A percentile compares a stretch with the other conserved stretches of the same genome.
These are phyloP conservation scores for Drosophila nigromelanica DNA, from an alignment of 1,140 invertebrate genomes.

Conservation along the genomic window DNA sequence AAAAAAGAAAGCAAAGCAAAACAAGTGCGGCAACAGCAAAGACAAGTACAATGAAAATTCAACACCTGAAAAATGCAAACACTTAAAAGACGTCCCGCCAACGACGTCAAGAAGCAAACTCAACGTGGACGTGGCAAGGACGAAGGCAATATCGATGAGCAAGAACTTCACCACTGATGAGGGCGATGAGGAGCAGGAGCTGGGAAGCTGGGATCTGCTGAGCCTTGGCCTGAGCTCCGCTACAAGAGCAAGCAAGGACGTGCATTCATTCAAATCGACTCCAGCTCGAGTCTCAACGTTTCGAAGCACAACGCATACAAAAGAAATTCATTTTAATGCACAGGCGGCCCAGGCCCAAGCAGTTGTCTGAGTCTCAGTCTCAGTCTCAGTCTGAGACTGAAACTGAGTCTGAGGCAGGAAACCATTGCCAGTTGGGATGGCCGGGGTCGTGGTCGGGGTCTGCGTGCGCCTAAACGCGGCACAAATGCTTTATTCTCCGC, in stretches of 20 bases:
- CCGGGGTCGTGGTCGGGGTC: conserved; percentile 46
- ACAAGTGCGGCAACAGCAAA: conserved; percentile 59
- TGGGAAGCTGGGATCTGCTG: conserved; percentile 4
- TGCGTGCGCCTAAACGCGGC: conserved; percentile 76
- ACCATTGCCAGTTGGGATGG: conserved; percentile 41
- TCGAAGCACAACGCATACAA: conserved; percentile 54
- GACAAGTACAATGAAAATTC: conserved; percentile 79
- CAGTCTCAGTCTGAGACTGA: not conserved
- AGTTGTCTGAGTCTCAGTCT: not conserved
- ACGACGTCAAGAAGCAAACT: conserved; percentile 42
- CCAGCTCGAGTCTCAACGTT: conserved; percentile 18
- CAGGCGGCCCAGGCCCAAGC: conserved; percentile 25
- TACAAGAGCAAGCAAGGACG: conserved; percentile 41
- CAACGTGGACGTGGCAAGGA: conserved; percentile 29
- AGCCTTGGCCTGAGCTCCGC: conserved; percentile 22
- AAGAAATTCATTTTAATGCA: conserved; percentile 80
- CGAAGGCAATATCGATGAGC: conserved; percentile 43
- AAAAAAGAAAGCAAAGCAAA: conserved; percentile 45
- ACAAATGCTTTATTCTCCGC: conserved; percentile 55
- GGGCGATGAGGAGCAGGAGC: not conserved
- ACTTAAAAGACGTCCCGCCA: conserved; percentile 66
- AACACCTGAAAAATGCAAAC: conserved; percentile 79
- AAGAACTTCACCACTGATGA: conserved; percentile 39
- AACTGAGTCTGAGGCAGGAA: conserved; percentile 45
- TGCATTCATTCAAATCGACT: conserved; percentile 78